Base-by-base conservation (phyloP, 2,113 vertebrate species). In the Dipodomys merriami region DNA sequence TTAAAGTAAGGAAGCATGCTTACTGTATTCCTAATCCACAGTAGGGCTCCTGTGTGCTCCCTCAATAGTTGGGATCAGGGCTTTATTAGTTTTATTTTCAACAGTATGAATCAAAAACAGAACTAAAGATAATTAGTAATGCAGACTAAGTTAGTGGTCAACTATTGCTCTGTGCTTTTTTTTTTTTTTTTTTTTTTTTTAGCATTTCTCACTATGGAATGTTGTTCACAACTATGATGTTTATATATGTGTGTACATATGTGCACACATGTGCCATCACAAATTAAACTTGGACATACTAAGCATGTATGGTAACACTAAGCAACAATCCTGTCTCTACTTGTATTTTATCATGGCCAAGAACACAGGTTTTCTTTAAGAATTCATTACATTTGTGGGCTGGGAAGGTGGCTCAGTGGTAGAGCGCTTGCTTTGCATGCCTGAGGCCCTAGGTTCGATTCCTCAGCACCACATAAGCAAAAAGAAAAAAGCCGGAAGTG, bases 331-430 rank as follows among this genome's bases (percentile, higher is more conserved):
- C 60, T 73, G 16, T 16, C 25, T 6, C 3, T 8, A 35, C 23
- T 46, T 91, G 5, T 35, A 35, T 65, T 91, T 94, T 83, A 33
- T 81, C 49, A 25, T 30, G 60, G 6, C 64, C 20, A 19, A 68
- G 29, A 53, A 64, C 1, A 15, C 9, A 49, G 33, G 2, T 1
- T 65, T 65, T 30, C 7, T 15, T 20, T 80, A 39, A 57, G 12
- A 72, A 64, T 80, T 87, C 39, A 91, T 92, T 20, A 46, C 25
- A 82, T 64, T 39, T 39, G n/a, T n/a, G n/a, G n/a, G n/a, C n/a
- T n/a, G n/a, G n/a, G n/a, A n/a, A n/a, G n/a, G n/a, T n/a, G n/a
- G n/a, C n/a, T n/a, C n/a, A n/a, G n/a, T n/a, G n/a, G n/a, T n/a
- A n/a, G n/a, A n/a, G n/a, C n/a, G n/a, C n/a, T n/a, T n/a, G n/a